Evolutionary conservation across 2,888 invertebrate species (phyloP), one percentile per base, ranked within the genome.

Genomic region (Harpagoxenus sublaevis): DNA sequence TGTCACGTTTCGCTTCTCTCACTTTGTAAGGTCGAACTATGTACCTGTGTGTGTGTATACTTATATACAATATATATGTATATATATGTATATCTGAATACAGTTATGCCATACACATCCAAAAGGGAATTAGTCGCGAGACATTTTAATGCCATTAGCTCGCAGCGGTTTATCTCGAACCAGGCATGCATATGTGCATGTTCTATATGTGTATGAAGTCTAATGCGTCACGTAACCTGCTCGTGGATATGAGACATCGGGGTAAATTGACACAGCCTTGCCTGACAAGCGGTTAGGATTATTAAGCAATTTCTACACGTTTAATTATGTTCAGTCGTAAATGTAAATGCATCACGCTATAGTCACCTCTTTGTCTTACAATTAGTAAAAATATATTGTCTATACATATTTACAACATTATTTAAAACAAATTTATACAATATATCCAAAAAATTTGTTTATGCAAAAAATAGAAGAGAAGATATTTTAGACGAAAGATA

Each of bases 251-350:
- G 83, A 88, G 85, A 86, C 89, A 88, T 88, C 86, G 84, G 86
- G 86, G 87, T 88, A 85, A 90, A 91, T 90, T 87, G 89, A 85
- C 89, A 88, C 79, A 83, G 78, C 79, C 84, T 86, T 78, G 62
- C 57, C 79, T 63, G 84, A 84, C 89, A 78, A 86, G 75, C 79
- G 51, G 55, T 71, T 75, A 84, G 83, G 84, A 89, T 88, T 85
- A 70, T 86, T 77, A 57, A 84, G 63, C 83, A 79, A 83, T 89
- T 83, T 81, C 86, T 55, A 81, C 79, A 84, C 89, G 84, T 84
- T 84, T 85, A 85, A 70, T 84, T 84, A 39, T 73, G 70, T 48
- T 35, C 48, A 35, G 10, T 82, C 53, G 6, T 42, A 57, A 51
- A 62, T 3, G n/a, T 57, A 55, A 55, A 48, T 23, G 15, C 57